Evolutionary conservation across 2,888 invertebrate species (phyloP), one percentile per base, ranked within the genome.

Genomic region (Myopa testacea): DNA sequence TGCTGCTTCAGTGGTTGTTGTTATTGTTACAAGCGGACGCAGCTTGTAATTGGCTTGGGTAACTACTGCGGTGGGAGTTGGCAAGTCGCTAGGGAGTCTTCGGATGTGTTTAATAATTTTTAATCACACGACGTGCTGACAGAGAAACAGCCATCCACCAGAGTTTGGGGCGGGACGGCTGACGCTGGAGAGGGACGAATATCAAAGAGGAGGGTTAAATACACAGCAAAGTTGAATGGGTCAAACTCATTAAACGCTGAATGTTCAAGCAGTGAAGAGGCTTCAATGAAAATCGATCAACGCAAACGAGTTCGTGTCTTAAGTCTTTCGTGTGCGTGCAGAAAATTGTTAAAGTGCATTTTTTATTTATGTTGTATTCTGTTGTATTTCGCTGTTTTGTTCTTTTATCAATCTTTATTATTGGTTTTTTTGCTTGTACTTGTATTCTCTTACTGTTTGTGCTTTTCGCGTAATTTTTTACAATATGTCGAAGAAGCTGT

Each of bases 21-120:
- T 55, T 55, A 12, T 55, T 55, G 55, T 55, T 55, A n/a, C 10
- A 10, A 14, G 14, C 55, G 16, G 16, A 3, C 34, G 38, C 38
- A 16, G 38, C 65, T 19, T 26, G 62, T 76, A 78, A 14, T 37
- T 45, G 62, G 38, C 58, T 78, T 12, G 37, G 12, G 62, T 0
- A 37, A 68, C 70, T 78, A 76, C 77, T 78, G 79, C 81, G 77
- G 80, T 81, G 80, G 80, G 80, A 80, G 80, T 78, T 78, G 74
- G 74, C 52, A 74, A 74, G 45, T 45, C 74, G 26, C 45, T 65
- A 65, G 74, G 74, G 63, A 50, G 74, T 74, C 74, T 37, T 14
- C 8, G 19, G 40, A 60, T 40, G 58, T 58, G 63, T 40, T 74
- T 65, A 74, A 63, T 74, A 58, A 74, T 74, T 73, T 60, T 45